Percentiles rank a stretch among this genome's conserved stretches.
Conservation (phyloP, 1,140 invertebrate species). For the Pogonomyrmex barbatus region DNA sequence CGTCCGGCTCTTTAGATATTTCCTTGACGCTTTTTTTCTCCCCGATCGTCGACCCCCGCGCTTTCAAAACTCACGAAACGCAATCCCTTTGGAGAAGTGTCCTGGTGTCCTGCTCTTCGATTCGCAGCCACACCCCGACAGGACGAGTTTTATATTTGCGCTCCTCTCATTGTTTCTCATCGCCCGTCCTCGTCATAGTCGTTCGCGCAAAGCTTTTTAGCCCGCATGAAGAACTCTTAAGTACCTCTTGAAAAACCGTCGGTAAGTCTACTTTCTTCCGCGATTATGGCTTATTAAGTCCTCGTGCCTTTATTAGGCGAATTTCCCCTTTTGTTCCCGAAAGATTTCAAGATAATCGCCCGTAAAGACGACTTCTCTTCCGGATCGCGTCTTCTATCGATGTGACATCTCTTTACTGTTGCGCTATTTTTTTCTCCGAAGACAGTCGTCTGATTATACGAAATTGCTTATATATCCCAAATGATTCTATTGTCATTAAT, state of each 20-base stretch:
- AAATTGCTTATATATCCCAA: constrained; percentile 13
- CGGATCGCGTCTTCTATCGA: constrained; percentile 3
- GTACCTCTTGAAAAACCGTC: constrained; percentile 57
- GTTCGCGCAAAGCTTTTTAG: constrained; percentile 52
- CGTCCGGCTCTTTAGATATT: background rate
- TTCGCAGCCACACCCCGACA: background rate
- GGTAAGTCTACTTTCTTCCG: constrained; percentile 56
- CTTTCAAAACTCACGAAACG: constrained; percentile 19
- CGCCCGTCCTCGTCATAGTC: constrained; percentile 15
- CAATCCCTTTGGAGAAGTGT: constrained; percentile 18
- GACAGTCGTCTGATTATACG: constrained; percentile 1
- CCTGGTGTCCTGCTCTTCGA: background rate
- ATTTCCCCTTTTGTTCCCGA: constrained; percentile 51
- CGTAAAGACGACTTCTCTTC: constrained; percentile 36
- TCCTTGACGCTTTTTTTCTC: background rate
- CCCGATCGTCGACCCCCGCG: background rate
- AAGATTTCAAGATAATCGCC: constrained; percentile 59
- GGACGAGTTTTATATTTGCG: constrained; percentile 51
- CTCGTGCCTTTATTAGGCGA: constrained; percentile 50
- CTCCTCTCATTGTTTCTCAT: constrained; percentile 44
- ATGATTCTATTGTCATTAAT: background rate
- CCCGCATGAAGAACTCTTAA: constrained; percentile 57
- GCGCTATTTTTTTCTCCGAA: constrained; percentile 17
- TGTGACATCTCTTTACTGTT: constrained; percentile 17
- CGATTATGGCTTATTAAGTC: constrained; percentile 60